These are phyloP conservation scores for Trichonephila inaurata DNA, from an alignment of 1,140 invertebrate species.

Conservation along the genomic window DNA sequence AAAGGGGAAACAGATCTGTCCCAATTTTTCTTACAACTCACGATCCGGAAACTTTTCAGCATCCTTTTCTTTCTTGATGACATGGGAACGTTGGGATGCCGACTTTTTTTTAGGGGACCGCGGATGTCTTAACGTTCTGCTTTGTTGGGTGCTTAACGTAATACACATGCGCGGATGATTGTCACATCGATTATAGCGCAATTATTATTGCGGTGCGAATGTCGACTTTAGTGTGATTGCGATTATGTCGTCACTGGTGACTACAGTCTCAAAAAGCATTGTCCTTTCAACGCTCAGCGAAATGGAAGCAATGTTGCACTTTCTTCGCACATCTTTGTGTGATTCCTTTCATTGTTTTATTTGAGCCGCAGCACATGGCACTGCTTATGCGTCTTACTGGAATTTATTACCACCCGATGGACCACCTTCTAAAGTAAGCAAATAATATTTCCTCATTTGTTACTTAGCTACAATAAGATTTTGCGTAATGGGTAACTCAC, in stretches of 20 bases:
- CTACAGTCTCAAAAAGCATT: conserved; percentile 67
- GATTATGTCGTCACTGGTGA: conserved; percentile 70
- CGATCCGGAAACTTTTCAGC: neutral
- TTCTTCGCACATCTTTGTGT: conserved; percentile 61
- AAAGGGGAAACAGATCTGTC: too few relatives aligned
- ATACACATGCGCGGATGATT: conserved; percentile 66
- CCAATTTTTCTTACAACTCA: neutral
- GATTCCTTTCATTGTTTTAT: conserved; percentile 57
- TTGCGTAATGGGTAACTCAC: neutral
- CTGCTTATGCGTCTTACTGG: conserved; percentile 44
- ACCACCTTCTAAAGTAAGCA: conserved; percentile 13
- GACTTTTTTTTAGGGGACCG: neutral
- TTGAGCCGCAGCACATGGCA: conserved; percentile 44
- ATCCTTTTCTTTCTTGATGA: conserved; percentile 4
- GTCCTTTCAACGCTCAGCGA: conserved; percentile 61
- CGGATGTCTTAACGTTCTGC: conserved; percentile 50
- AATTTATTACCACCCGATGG: conserved; percentile 44
- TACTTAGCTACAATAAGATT: neutral
- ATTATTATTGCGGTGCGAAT: conserved; percentile 72
- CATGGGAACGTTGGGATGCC: neutral
- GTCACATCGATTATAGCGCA: conserved; percentile 50
- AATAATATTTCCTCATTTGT: neutral
- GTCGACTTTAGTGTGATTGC: conserved; percentile 70
- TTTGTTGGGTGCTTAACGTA: conserved; percentile 50
- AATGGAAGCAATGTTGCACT: conserved; percentile 66